phyloP scores from a whole-genome alignment of 1,140 invertebrate species.

The Brachionus angularis region DNA sequence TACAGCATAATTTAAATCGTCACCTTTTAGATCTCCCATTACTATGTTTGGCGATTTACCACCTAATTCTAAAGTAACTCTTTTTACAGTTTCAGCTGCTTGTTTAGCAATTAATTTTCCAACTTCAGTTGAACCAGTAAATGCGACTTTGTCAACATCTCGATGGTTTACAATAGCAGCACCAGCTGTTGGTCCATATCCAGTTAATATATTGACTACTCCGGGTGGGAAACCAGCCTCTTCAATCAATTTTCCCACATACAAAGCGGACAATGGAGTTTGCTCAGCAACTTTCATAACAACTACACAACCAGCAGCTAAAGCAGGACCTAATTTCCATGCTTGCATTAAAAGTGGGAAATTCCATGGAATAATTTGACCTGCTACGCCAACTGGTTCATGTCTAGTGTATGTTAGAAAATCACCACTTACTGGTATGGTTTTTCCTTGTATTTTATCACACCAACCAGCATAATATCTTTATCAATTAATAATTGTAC shows the following conservation, averaged over 20 bases:
- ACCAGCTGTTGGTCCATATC: conserved; percentile 53
- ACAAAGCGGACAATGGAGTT: conserved; percentile 80
- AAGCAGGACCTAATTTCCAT: conserved; percentile 87
- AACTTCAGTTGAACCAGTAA: conserved; percentile 81
- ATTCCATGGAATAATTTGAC: conserved; percentile 76
- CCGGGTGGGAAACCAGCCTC: conserved; percentile 62
- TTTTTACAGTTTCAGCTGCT: conserved; percentile 73
- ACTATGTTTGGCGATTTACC: conserved; percentile 83
- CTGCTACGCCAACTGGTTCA: conserved; percentile 93
- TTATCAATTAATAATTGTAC: conserved; percentile 47
- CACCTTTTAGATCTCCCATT: conserved; percentile 66
- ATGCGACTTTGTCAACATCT: conserved; percentile 65
- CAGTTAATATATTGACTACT: conserved; percentile 46
- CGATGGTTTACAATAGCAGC: conserved; percentile 51
- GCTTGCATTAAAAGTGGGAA: conserved; percentile 90
- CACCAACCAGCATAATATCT: conserved; percentile 72
- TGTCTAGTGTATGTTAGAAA: conserved; percentile 84
- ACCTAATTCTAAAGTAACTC: conserved; percentile 77
- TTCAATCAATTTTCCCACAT: conserved; percentile 70
- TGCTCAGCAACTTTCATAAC: conserved; percentile 89
- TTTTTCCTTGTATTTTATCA: conserved; percentile 84
- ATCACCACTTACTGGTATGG: conserved; percentile 77
- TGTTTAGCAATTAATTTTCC: conserved; percentile 73
- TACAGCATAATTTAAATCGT: conserved; percentile 66
- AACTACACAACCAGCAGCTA: conserved; percentile 79